Conservation (phyloP, 2,888 invertebrate genomes). For the Pyrrhia umbra region DNA sequence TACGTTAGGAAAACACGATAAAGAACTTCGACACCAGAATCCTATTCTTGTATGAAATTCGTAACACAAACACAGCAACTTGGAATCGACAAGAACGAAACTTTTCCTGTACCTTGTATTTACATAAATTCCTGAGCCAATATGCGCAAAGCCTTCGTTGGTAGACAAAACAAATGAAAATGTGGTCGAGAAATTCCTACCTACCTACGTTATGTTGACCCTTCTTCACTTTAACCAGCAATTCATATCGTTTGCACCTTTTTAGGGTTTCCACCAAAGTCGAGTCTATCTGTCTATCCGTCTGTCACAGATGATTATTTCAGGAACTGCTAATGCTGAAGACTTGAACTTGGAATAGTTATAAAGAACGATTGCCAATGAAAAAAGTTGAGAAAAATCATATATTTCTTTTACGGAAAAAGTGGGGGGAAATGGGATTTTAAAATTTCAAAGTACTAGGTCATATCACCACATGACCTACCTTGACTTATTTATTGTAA, state of each 20-base stretch:
- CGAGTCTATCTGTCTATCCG: too few relatives aligned
- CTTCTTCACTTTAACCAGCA: conserved; percentile 10
- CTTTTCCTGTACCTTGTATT: conserved; percentile 27
- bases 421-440: too few relatives aligned
- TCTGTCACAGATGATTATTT: too few relatives aligned
- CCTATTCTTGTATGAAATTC: neutral
- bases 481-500: too few relatives aligned
- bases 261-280: conserved; percentile 3
- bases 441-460: too few relatives aligned
- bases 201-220: conserved; percentile 1
- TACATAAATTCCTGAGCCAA: conserved; percentile 44
- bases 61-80: conserved; percentile 10
- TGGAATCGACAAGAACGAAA: conserved; percentile 18
- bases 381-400: too few relatives aligned
- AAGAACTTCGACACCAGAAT: neutral
- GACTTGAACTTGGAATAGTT: too few relatives aligned
- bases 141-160: conserved; percentile 25
- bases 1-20: neutral
- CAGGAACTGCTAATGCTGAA: too few relatives aligned
- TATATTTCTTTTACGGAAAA: too few relatives aligned
- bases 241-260: conserved; percentile 9
- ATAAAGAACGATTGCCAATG: too few relatives aligned
- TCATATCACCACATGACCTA: too few relatives aligned
- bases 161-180: conserved; percentile 32
- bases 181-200: conserved; percentile 20